A percentile compares a stretch with the other conserved stretches of the same genome.
Conservation (phyloP, 1,140 invertebrate species). For the Heliconius hermathena region DNA sequence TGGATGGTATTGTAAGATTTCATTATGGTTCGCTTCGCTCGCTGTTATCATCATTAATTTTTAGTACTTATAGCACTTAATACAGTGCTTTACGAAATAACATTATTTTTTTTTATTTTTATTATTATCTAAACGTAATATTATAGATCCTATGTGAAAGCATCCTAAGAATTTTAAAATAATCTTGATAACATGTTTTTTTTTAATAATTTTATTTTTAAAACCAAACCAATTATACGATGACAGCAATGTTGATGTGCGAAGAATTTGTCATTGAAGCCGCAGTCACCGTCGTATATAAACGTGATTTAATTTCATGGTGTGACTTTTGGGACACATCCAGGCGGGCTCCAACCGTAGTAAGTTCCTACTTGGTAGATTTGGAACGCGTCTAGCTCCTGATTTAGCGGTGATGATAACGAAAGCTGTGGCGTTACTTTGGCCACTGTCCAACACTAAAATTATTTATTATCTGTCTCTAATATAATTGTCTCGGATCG, state of each 20-base stretch:
- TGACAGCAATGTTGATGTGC: constrained; percentile 8
- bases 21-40: too few relatives aligned
- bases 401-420: constrained; percentile 32
- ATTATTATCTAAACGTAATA: too few relatives aligned
- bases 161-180: not conserved
- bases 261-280: constrained; percentile 8
- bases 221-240: constrained; percentile 1
- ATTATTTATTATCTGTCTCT: constrained; percentile 31
- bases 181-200: not conserved
- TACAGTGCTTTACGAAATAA: too few relatives aligned
- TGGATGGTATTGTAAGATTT: too few relatives aligned
- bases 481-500: constrained; percentile 20
- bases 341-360: not conserved
- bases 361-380: not conserved
- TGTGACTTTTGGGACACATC: constrained; percentile 11
- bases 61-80: too few relatives aligned
- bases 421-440: constrained; percentile 17
- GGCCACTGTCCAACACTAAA: constrained; percentile 31
- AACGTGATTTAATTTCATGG: constrained; percentile 8
- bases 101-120: too few relatives aligned
- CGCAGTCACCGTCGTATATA: constrained; percentile 1
- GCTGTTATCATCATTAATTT: not conserved
- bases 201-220: not conserved
- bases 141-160: not conserved
- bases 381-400: constrained; percentile 23